phyloP scores from a whole-genome alignment of 2,113 vertebrate genomes.

The Petromus typicus region DNA sequence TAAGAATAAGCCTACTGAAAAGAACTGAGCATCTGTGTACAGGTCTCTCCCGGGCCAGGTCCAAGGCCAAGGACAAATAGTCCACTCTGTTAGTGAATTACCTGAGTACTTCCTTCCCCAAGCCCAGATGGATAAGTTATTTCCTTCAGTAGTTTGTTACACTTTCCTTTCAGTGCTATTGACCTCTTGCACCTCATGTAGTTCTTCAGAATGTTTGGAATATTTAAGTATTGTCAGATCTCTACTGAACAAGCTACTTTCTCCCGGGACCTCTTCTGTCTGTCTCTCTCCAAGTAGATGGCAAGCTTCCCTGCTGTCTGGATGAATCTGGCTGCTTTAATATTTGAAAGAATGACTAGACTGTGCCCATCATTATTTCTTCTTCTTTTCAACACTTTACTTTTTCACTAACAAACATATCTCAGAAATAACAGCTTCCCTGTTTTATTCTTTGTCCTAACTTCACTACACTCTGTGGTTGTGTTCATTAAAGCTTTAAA shows the following conservation, averaged over 20 bases:
- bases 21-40: neutral
- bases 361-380: neutral
- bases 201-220: neutral
- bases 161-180: neutral
- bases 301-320: neutral
- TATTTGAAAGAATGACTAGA: neutral
- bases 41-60: accelerated
- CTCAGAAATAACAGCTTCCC: neutral
- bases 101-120: too few relatives aligned
- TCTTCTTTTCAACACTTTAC: neutral
- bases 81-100: neutral
- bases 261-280: neutral
- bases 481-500: neutral
- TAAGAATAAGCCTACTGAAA: neutral
- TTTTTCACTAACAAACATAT: neutral
- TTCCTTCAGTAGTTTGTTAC: neutral
- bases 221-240: neutral
- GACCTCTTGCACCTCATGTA: neutral
- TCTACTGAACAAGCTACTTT: neutral
- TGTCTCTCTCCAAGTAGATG: neutral
- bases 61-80: accelerated
- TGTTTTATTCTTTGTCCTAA: neutral
- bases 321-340: neutral
- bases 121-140: neutral
- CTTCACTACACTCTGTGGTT: neutral